phyloP scores from a whole-genome alignment of 2,113 vertebrate species.

The Crocuta crocuta region DNA sequence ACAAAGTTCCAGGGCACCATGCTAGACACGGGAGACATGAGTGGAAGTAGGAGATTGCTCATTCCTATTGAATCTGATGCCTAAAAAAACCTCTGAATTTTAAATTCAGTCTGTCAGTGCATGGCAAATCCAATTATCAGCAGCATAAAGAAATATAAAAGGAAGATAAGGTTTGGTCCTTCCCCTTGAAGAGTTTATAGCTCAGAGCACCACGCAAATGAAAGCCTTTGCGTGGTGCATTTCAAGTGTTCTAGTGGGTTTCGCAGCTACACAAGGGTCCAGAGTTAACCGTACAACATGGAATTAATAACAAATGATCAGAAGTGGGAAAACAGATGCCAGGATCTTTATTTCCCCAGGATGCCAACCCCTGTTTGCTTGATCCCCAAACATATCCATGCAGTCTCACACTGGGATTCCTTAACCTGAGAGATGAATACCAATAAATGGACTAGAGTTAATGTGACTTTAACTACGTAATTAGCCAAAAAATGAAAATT shows the following conservation, averaged over 20 bases:
- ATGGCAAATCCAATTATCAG: not conserved
- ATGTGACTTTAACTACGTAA: not conserved
- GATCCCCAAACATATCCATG: not conserved
- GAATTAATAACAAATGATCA: not conserved
- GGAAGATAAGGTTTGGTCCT: not conserved
- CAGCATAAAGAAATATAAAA: not conserved
- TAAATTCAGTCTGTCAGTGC: not conserved
- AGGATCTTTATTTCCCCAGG: constrained; percentile 2
- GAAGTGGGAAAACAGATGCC: not conserved
- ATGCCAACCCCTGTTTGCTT: not conserved
- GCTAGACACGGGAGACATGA: not conserved
- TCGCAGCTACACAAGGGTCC: not conserved
- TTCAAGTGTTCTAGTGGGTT: not conserved
- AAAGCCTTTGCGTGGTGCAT: not conserved
- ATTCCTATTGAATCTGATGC: not conserved
- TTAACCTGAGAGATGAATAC: constrained; percentile 46
- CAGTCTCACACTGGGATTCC: not conserved
- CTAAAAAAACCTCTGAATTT: not conserved
- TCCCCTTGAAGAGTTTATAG: not conserved
- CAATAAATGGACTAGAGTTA: not conserved
- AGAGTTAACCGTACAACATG: not conserved
- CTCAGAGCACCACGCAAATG: not conserved
- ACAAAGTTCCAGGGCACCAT: not conserved
- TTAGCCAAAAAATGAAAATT: not conserved
- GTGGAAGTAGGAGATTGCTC: not conserved